A percentile compares a stretch with the other conserved stretches of the same genome.
phyloP scores from a whole-genome alignment of 2,113 vertebrate species.

The Lynx canadensis region DNA sequence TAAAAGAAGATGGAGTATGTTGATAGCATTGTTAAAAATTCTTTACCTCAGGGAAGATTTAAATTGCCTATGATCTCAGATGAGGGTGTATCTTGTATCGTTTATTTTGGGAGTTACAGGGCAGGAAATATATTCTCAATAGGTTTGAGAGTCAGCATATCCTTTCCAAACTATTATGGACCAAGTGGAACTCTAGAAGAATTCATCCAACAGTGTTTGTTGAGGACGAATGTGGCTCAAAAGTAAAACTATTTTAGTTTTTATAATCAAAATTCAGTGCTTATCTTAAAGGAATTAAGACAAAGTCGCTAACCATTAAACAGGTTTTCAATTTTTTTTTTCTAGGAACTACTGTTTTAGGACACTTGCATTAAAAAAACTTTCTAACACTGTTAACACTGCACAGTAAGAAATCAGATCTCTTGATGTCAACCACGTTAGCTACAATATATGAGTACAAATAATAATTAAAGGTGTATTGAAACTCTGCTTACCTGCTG shows the following conservation, averaged over 20 bases:
- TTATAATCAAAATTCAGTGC: constrained; percentile 24
- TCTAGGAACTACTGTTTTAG: background rate
- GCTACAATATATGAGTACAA: background rate
- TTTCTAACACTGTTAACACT: background rate
- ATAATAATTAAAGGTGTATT: constrained; percentile 20
- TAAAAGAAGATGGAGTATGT: background rate
- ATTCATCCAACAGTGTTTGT: background rate
- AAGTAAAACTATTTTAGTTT: constrained; percentile 40
- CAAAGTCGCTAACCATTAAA: background rate
- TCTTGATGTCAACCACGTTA: background rate
- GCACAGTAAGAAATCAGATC: background rate
- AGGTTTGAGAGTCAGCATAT: background rate
- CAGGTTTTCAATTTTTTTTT: constrained; percentile 6
- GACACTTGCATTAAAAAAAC: constrained; percentile 13
- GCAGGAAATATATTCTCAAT: background rate
- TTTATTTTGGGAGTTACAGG: background rate
- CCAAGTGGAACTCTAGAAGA: background rate
- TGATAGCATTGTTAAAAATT: background rate
- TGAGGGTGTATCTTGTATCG: background rate
- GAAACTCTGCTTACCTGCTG: background rate
- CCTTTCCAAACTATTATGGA: background rate
- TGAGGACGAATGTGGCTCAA: background rate
- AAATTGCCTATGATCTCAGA: background rate
- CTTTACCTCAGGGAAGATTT: background rate
- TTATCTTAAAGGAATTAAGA: constrained; percentile 38